These are phyloP conservation scores for Cyprinus carpio DNA, from an alignment of 2,113 vertebrate species.

Conservation along the genomic window DNA sequence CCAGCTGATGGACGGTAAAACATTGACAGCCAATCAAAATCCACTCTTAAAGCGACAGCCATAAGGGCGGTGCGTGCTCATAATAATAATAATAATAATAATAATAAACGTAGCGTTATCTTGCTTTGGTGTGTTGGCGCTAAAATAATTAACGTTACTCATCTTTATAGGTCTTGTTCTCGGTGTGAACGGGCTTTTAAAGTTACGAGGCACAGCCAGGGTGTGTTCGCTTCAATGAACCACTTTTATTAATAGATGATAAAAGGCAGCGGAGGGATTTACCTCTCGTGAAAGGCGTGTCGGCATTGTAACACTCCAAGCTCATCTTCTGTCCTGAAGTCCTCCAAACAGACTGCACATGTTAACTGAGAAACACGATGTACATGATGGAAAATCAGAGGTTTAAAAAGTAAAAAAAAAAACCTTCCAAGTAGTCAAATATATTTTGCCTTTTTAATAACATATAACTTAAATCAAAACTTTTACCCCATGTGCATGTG, in stretches of 20 bases:
- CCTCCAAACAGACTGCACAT: slow-evolving; percentile 81
- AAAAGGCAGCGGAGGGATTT: slow-evolving; percentile 49
- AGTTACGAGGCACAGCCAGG: not conserved
- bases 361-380: slow-evolving; percentile 67
- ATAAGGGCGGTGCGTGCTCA: too few relatives aligned
- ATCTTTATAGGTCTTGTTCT: not conserved
- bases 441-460: too few relatives aligned
- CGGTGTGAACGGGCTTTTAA: not conserved
- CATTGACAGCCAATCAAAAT: not conserved
- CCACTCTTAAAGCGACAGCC: too few relatives aligned
- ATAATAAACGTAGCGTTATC: too few relatives aligned
- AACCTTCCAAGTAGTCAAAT: not conserved
- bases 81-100: too few relatives aligned
- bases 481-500: slow-evolving; percentile 79
- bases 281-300: slow-evolving; percentile 81
- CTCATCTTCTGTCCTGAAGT: slow-evolving; percentile 79
- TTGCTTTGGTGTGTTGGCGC: too few relatives aligned
- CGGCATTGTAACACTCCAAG: slow-evolving; percentile 81
- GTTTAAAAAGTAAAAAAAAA: too few relatives aligned
- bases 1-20: too few relatives aligned
- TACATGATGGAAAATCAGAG: not conserved
- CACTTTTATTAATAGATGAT: not conserved
- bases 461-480: too few relatives aligned
- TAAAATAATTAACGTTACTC: too few relatives aligned
- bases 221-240: not conserved